These are phyloP conservation scores for Ooceraea biroi DNA, from an alignment of 1,140 invertebrate species.

Conservation along the genomic window DNA sequence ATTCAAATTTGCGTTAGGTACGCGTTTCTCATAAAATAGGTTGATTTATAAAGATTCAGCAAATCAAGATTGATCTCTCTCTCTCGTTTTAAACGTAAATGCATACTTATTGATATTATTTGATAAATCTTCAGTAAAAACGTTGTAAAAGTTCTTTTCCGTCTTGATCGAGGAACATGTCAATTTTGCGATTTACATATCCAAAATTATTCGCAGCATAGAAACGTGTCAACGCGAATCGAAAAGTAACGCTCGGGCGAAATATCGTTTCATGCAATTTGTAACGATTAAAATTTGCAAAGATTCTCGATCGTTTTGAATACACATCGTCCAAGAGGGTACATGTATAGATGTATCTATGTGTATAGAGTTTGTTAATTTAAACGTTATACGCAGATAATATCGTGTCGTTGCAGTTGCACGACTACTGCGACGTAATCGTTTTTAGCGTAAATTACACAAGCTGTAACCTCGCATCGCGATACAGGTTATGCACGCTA, in stretches of 20 bases:
- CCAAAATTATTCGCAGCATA: constrained; percentile 43
- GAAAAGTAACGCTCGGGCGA: constrained; percentile 21
- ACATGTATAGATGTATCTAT: too few relatives aligned
- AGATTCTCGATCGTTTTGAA: constrained; percentile 36
- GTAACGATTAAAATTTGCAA: constrained; percentile 40
- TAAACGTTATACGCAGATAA: constrained; percentile 39
- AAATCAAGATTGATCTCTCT: not conserved
- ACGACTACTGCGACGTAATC: not conserved
- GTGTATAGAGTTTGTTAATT: constrained; percentile 26
- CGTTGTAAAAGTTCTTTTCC: constrained; percentile 34
- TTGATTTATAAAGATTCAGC: too few relatives aligned
- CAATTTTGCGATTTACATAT: constrained; percentile 48
- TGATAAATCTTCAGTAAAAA: too few relatives aligned
- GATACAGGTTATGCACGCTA: too few relatives aligned
- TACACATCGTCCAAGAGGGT: not conserved
- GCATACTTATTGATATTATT: constrained; percentile 31
- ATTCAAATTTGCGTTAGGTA: constrained; percentile 10
- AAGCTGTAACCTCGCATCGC: not conserved
- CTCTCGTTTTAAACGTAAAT: constrained; percentile 38
- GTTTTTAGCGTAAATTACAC: not conserved
- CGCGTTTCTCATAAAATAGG: not conserved
- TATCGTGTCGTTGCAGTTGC: not conserved
- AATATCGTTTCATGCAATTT: too few relatives aligned
- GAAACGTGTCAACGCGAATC: constrained; percentile 46
- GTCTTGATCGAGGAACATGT: constrained; percentile 28